Evolutionary conservation across 92 coral and sea anemone species (phyloP), one percentile per base, ranked within the genome.

Genomic region (Galaxea fascicularis): DNA sequence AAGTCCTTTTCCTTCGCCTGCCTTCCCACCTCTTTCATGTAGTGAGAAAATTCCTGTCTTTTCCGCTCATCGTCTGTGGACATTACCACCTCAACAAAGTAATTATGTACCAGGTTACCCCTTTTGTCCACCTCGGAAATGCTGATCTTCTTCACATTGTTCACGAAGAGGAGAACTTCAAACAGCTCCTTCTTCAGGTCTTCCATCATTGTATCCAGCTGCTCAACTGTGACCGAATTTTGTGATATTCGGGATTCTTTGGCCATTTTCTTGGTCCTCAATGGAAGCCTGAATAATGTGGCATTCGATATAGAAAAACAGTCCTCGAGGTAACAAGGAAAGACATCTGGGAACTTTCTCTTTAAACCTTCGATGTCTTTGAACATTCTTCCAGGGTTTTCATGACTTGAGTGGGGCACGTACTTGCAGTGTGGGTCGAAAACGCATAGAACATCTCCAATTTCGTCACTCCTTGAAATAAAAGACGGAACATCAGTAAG

Each of bases 401-500:
- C 66, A 30, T 24, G 29, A 41, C 81, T 77, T 14, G 95, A 93
- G 3, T 77, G 84, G 52, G 93, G 93, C 72, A 71, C 91, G 74
- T 82, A 54, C 90, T 78, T 78, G 45, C 84, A 86, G 31, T 92
- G 94, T 0, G 98, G 98, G 18, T 95, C 98, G 65, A 95, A 91
- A 12, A 79, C 86, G 62, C 95, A 92, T 63, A 95, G 70, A 4
- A 89, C 88, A 35, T 87, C 92, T 18, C 94, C 94, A 27, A 93
- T 85, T 35, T 87, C 92, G 4, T 79, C 76, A 9, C 94, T 93
- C 20, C 76, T 84, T 8, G 98, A 88, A 53, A 89, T 21, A 70
- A 95, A 93, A 0, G 96, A 88, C 10, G 98, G 98, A 29, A 78
- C 95, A 27, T 95, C 98, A 20, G 98, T 95, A 69, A 92, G 83